Percentiles rank a stretch among this genome's conserved stretches.
phyloP scores from a whole-genome alignment of 2,113 vertebrate species.

The Zapornia atra region DNA sequence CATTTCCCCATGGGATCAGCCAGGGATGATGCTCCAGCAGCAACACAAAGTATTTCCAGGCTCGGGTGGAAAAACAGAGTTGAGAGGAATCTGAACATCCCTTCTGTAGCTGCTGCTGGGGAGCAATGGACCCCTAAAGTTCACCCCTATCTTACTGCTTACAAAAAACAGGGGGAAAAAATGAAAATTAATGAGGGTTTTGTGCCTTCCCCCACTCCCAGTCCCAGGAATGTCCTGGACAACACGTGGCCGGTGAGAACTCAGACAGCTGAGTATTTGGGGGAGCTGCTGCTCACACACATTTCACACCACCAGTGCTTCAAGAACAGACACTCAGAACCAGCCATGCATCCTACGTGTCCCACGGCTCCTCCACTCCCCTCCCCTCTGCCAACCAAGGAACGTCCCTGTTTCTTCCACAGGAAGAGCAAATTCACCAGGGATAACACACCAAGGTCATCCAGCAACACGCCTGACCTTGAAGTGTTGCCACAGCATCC shows the following conservation, averaged over 20 bases:
- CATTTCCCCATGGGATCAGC: not conserved
- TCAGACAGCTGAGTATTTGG: not conserved
- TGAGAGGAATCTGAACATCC: too few species aligned
- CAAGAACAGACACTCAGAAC: not conserved
- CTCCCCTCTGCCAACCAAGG: fast-evolving
- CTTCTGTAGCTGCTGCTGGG: fast-evolving
- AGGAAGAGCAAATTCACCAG: not conserved
- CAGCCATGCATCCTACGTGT: not conserved
- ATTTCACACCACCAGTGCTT: not conserved
- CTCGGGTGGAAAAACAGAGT: not conserved
- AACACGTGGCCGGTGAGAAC: not conserved
- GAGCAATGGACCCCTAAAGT: not conserved
- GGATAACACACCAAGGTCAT: not conserved
- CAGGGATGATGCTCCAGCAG: fast-evolving
- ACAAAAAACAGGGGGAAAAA: fast-evolving
- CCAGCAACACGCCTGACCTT: not conserved
- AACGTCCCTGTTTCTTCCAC: not conserved
- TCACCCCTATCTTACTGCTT: too few species aligned
- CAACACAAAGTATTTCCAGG: not conserved
- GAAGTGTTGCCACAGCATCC: not conserved
- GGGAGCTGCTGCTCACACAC: too few species aligned
- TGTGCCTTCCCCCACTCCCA: not conserved
- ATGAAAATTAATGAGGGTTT: not conserved
- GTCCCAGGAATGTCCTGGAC: not conserved
- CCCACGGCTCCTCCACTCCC: not conserved